phyloP scores from a whole-genome alignment of 2,113 vertebrate genomes.

The Mesoclemmys tuberculata region DNA sequence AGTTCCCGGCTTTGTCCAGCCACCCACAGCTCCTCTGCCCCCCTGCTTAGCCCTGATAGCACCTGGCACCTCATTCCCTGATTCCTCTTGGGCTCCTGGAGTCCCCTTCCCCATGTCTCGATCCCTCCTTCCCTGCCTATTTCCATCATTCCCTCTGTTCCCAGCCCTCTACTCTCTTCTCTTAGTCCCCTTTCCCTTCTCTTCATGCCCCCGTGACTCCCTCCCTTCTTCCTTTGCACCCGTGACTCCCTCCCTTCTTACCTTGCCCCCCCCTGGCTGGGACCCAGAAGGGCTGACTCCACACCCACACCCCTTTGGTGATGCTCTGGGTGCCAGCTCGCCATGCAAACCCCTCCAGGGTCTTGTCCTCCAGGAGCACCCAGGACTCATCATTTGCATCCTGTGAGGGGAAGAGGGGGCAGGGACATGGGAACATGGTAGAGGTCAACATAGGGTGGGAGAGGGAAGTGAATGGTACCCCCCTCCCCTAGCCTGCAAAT shows the following conservation, averaged over 20 bases:
- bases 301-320: slow-evolving; percentile 70
- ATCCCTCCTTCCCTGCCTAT: background rate
- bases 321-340: slow-evolving; percentile 17
- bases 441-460: too few relatives aligned
- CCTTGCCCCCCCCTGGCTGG: slow-evolving; percentile 61
- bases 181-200: background rate
- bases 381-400: slow-evolving; percentile 21
- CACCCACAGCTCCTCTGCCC: background rate
- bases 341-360: slow-evolving; percentile 43
- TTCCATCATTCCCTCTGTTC: background rate
- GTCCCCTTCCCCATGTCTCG: background rate
- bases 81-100: too few relatives aligned
- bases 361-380: background rate
- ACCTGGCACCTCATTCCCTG: background rate
- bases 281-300: slow-evolving; percentile 70
- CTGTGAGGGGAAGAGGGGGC: background rate
- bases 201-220: background rate
- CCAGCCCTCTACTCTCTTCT: background rate
- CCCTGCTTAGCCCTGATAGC: too few relatives aligned
- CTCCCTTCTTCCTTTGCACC: background rate
- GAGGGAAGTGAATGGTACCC: too few relatives aligned
- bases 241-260: background rate
- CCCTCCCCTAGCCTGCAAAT: too few relatives aligned
- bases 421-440: background rate
- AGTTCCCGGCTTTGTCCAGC: background rate